Conservation (phyloP, 2,113 vertebrate genomes). For the Agapornis roseicollis region DNA sequence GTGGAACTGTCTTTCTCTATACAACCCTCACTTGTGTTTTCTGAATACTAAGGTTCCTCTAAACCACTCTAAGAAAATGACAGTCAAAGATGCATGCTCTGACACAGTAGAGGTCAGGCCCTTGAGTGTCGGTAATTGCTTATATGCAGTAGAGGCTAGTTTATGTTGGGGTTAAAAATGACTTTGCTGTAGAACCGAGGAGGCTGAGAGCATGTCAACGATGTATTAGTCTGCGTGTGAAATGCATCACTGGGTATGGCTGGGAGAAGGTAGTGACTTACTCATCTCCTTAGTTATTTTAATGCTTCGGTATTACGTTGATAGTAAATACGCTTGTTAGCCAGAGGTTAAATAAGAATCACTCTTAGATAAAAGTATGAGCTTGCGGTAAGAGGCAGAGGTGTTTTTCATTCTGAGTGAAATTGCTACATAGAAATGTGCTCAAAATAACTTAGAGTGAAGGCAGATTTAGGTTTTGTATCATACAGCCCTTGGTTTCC, state of each 20-base stretch:
- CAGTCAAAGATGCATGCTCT: not conserved
- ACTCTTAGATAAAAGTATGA: not conserved
- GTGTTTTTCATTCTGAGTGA: not conserved
- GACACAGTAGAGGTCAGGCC: not conserved
- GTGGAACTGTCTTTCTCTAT: not conserved
- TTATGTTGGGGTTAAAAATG: not conserved
- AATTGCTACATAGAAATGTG: not conserved
- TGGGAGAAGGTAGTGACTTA: not conserved
- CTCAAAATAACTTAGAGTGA: not conserved
- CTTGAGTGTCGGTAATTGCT: not conserved
- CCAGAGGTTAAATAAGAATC: not conserved
- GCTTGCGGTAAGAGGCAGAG: not conserved
- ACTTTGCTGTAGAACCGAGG: not conserved
- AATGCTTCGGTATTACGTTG: not conserved
- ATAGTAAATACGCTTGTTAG: not conserved
- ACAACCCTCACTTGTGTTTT: not conserved
- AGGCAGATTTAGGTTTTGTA: not conserved
- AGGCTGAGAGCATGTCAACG: rapidly evolving
- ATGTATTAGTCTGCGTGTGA: not conserved
- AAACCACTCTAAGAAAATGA: not conserved
- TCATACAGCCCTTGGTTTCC: not conserved
- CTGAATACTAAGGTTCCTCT: not conserved
- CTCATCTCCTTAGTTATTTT: not conserved
- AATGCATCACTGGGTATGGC: not conserved
- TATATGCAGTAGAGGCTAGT: not conserved